Evolutionary conservation across 2,888 invertebrate genomes (phyloP).

Genomic region (Mythimna vitellina): DNA sequence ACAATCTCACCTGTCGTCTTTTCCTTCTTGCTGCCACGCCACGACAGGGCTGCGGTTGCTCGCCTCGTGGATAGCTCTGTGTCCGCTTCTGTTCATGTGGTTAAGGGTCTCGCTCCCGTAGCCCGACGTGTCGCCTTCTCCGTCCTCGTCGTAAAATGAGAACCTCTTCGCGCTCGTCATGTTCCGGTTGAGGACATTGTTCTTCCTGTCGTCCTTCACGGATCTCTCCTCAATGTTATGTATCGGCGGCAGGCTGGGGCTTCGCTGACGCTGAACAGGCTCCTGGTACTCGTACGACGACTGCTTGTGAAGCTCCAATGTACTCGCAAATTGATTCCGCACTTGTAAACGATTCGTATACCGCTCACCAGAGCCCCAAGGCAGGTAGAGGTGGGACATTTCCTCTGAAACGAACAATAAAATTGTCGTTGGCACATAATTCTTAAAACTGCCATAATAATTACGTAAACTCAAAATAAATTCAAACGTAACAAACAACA

Average conservation of each 20-base stretch:
- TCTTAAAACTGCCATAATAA: constrained; percentile 24
- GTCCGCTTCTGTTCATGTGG: constrained; percentile 83
- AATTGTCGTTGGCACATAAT: constrained; percentile 40
- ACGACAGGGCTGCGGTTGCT: constrained; percentile 77
- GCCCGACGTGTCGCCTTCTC: constrained; percentile 95
- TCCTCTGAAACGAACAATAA: constrained; percentile 92
- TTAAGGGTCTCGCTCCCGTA: constrained; percentile 95
- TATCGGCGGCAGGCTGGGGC: constrained; percentile 93
- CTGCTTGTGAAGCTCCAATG: constrained; percentile 85
- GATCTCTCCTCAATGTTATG: constrained; percentile 81
- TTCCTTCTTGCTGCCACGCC: constrained; percentile 86
- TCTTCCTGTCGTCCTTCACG: constrained; percentile 79
- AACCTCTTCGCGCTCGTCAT: constrained; percentile 86
- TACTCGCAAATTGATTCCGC: constrained; percentile 88
- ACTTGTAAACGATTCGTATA: constrained; percentile 84
- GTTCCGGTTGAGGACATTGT: constrained; percentile 80
- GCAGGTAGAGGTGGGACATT: constrained; percentile 94
- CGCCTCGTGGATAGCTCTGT: constrained; percentile 71
- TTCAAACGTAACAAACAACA: constrained; percentile 34
- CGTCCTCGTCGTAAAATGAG: constrained; percentile 88
- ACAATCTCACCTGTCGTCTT: constrained; percentile 78
- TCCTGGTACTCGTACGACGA: constrained; percentile 86
- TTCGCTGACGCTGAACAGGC: constrained; percentile 88
- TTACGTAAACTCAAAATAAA: constrained; percentile 44
- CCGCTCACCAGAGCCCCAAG: constrained; percentile 92